phyloP scores from a whole-genome alignment of 2,113 vertebrate species.

The Peromyscus leucopus region DNA sequence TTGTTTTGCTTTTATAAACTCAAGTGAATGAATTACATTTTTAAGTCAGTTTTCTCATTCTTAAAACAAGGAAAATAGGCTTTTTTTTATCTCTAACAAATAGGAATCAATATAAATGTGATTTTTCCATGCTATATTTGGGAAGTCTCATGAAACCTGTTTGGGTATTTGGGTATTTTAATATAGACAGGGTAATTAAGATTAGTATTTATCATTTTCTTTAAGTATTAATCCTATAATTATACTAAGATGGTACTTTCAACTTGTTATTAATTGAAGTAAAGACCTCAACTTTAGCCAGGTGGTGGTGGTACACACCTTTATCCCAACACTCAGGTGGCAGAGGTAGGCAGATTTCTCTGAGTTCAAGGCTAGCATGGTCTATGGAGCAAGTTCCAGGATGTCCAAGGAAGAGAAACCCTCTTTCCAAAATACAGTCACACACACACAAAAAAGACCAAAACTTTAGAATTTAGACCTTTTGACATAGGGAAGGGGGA shows the following conservation, averaged over 20 bases:
- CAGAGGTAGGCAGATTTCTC: neutral
- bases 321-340: neutral
- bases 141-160: neutral
- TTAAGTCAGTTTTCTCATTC: neutral
- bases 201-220: neutral
- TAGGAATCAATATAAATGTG: conserved; percentile 6
- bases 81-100: neutral
- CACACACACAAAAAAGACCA: neutral
- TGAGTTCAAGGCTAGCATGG: neutral
- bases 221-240: neutral
- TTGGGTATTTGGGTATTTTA: neutral
- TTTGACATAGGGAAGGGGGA: neutral
- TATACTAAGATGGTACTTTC: neutral
- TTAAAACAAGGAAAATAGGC: neutral
- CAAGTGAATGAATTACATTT: neutral
- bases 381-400: neutral
- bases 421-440: neutral
- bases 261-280: conserved; percentile 1
- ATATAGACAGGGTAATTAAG: neutral
- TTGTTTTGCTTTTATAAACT: neutral
- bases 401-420: no score
- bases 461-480: neutral
- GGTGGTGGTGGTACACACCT: neutral
- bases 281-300: conserved; percentile 29
- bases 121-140: conserved; percentile 36